phyloP scores from a whole-genome alignment of 2,888 invertebrate species.

The Octodonta nipae region DNA sequence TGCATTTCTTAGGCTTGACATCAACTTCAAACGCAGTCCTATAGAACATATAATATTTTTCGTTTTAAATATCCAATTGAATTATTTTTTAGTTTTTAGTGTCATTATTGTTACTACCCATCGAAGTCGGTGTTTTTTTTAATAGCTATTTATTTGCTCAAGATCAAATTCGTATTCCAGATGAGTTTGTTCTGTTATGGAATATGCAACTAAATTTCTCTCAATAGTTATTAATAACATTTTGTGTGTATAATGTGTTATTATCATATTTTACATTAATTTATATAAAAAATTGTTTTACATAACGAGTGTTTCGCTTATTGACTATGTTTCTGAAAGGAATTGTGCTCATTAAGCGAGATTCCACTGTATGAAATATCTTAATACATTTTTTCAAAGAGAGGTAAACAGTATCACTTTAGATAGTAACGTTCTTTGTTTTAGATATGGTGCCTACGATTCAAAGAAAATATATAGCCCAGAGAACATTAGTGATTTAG shows the following conservation, averaged over 20 bases:
- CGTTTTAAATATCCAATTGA: too few species aligned
- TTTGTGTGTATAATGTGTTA: background rate
- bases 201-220: background rate
- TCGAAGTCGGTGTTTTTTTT: too few species aligned
- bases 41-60: too few species aligned
- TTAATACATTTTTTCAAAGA: too few species aligned
- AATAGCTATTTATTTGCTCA: background rate
- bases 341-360: background rate
- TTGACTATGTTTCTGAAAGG: background rate
- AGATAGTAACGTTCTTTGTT: too few species aligned
- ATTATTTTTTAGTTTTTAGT: too few species aligned
- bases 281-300: background rate
- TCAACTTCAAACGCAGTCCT: too few species aligned
- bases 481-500: conserved; percentile 50
- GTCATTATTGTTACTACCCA: too few species aligned
- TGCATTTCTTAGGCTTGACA: too few species aligned
- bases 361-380: background rate
- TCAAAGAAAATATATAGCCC: conserved; percentile 52
- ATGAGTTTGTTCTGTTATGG: background rate
- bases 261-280: conserved; percentile 2
- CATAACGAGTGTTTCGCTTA: conserved; percentile 1
- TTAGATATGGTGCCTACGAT: conserved; percentile 62
- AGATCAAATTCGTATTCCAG: conserved; percentile 1
- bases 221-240: conserved; percentile 1
- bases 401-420: too few species aligned